phyloP scores from a whole-genome alignment of 2,888 invertebrate species.

The Listrodromus nycthemerus region DNA sequence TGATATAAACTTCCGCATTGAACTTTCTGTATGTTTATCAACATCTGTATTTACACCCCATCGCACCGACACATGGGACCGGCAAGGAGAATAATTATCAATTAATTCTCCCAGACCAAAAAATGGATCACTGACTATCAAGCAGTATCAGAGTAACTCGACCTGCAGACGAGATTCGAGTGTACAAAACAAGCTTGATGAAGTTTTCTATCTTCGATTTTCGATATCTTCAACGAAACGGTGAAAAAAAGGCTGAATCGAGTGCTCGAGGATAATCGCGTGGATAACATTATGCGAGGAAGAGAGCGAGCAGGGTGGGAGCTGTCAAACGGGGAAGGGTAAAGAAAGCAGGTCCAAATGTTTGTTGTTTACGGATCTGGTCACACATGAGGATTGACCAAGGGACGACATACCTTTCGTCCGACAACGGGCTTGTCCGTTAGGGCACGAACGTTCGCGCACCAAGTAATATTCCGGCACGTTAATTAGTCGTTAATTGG shows the following conservation, averaged over 20 bases:
- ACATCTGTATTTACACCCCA: background rate
- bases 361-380: conserved; percentile 64
- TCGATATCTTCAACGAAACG: background rate
- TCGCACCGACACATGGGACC: background rate
- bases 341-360: conserved; percentile 46
- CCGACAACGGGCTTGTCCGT: conserved; percentile 30
- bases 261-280: background rate
- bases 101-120: background rate
- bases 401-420: conserved; percentile 55
- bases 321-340: conserved; percentile 74
- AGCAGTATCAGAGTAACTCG: background rate
- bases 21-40: background rate
- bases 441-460: conserved; percentile 46
- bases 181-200: background rate
- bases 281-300: background rate
- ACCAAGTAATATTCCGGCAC: conserved; percentile 23
- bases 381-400: conserved; percentile 29
- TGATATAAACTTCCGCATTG: background rate
- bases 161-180: background rate
- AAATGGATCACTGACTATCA: background rate
- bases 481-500: conserved; percentile 77
- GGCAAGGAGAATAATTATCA: background rate
- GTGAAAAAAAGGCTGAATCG: background rate
- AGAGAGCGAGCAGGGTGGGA: conserved; percentile 59
- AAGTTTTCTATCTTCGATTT: background rate